Base-by-base conservation (phyloP, 1,140 invertebrate species). In the Copidosoma floridanum region DNA sequence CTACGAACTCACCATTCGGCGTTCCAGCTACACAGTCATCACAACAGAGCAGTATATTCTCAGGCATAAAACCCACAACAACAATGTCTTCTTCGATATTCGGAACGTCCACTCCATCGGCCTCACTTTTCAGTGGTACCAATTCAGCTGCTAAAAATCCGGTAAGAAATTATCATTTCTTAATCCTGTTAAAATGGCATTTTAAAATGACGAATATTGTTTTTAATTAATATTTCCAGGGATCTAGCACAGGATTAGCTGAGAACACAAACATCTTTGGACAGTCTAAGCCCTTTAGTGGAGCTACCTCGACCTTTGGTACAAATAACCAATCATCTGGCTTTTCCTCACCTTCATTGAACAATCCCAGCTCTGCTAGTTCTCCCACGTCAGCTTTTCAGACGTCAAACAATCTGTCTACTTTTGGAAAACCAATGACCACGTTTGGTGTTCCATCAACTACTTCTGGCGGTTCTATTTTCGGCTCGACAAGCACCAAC, bases 41-140 rank as follows among this genome's bases (percentile, higher is more conserved):
- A 7, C 24, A 18, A 4, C 12, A n/a, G 2, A n/a, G 10, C 3
- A 56, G 21, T 14, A 56, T 62, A 38, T 62, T 62, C 24, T 51
- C 53, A 1, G 18, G 24, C 12, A 53, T 18, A 5, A 16, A 10
- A 8, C 21, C 21, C 18, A 23, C 43, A 5, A n/a, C 58, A 2
- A 8, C 44, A 1, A 23, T 21, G 0, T 21, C 12, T 0, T 3
- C 57, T 1, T 57, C 58, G 0, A 63, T 70, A 0, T 71, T 71
- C 8, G 65, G 69, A 11, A 12, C 59, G 3, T 11, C 43, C 18
- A 12, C 21, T 26, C 4, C 53, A 5, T 2, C 53, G 2, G 3
- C 57, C 12, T 35, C n/a, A 2, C 43, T 50, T n/a, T n/a, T 61
- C 20, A 48, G 12, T 38, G 43, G 16, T 38, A 27, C 32, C 7